Evolutionary conservation across 2,888 invertebrate species (phyloP).

Genomic region (Limenitis camilla): DNA sequence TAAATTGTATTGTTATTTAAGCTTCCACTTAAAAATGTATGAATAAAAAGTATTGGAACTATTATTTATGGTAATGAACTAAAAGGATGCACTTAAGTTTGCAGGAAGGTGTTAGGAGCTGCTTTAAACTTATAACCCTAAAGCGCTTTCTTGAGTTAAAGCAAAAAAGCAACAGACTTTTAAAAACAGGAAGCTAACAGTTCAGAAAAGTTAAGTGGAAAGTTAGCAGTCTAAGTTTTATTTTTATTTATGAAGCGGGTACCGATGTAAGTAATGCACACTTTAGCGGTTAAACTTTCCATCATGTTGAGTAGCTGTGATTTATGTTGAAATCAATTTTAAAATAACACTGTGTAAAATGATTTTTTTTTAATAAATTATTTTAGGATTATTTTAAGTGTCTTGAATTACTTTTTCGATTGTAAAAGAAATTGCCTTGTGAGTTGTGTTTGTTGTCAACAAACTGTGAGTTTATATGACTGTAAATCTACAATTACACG

Average conservation of each 20-base stretch:
- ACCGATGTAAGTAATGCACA: constrained; percentile 44
- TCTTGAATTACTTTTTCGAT: too few species aligned
- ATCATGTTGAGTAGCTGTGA: constrained; percentile 16
- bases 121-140: constrained; percentile 63
- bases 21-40: background rate
- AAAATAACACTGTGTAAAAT: background rate
- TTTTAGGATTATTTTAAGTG: too few species aligned
- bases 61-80: constrained; percentile 25
- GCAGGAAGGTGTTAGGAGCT: constrained; percentile 59
- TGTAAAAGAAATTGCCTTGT: too few species aligned
- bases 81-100: constrained; percentile 35
- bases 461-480: too few species aligned
- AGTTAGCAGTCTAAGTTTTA: constrained; percentile 59
- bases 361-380: too few species aligned
- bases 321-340: constrained; percentile 23
- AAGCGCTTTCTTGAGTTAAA: constrained; percentile 52
- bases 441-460: too few species aligned
- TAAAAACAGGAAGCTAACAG: constrained; percentile 69
- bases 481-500: too few species aligned
- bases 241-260: constrained; percentile 55
- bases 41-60: constrained; percentile 1
- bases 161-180: constrained; percentile 59
- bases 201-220: constrained; percentile 67
- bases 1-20: too few species aligned
- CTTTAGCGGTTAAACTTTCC: constrained; percentile 34